Base-by-base conservation (phyloP, 1,140 invertebrate species). In the Apis laboriosa region DNA sequence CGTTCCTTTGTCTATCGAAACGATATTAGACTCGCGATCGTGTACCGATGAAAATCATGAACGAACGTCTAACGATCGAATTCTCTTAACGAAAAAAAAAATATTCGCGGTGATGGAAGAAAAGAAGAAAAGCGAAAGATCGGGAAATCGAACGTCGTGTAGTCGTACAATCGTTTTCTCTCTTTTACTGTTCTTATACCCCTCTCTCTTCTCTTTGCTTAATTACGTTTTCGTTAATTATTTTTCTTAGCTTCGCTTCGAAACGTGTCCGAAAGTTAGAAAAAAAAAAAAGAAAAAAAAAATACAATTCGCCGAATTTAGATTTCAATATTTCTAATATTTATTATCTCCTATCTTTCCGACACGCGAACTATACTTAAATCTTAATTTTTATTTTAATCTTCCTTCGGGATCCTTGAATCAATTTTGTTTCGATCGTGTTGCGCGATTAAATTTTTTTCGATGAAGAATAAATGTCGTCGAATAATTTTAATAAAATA, bases 301-400 rank as follows among this genome's bases (percentile, higher is more conserved):
- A 61, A 66, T 63, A 24, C 61, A 19, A 28, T 49, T 9, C n/a
- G n/a, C 9, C 13, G 67, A 17, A 49, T 56, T 11, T 77, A 58
- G 53, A 17, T 21, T 21, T 2, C 1, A 15, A 51, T 80, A 66
- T 80, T 74, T 17, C 5, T 43, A 43, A 7, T 43, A 43, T 4
- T 43, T 7, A 0, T 43, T 43, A 24, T n/a, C 24, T 58, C 43
- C 53, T 75, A 75, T 34, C 79, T 75, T 55, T 34, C 17, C 56
- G 56, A 72, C 77, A 56, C 60, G 78, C 64, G 64, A 68, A 53
- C 73, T 61, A 70, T 19, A 77, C 15, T 51, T 81, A 81, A 28
- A 21, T n/a, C 55, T 77, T 77, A 82, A 68, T 24, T 56, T 76
- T 76, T 43, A 43, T 43, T 61, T 53, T 2, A 28, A 49, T 43